Percentiles rank a stretch among this genome's conserved stretches.
Evolutionary conservation across 2,888 invertebrate species (phyloP).

Genomic region (Lampropteryx suffumata): DNA sequence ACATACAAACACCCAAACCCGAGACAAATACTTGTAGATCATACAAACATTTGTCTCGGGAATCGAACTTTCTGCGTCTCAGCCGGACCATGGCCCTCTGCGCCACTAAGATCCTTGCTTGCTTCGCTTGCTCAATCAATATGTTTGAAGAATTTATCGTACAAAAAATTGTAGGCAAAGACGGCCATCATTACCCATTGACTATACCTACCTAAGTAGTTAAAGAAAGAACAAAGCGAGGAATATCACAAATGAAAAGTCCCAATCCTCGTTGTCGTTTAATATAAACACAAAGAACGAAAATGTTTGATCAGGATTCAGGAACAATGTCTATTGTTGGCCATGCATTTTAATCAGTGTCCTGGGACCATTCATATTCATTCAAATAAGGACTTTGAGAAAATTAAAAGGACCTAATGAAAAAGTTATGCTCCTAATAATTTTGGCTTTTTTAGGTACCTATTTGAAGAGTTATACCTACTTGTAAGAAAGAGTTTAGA

Average conservation of each 20-base stretch:
- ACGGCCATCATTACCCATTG: too few species aligned
- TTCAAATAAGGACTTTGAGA: slow-evolving; percentile 34
- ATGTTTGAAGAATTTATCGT: too few species aligned
- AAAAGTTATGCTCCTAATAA: slow-evolving; percentile 14
- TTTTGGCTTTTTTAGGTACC: background rate
- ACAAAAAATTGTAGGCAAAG: too few species aligned
- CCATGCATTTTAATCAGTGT: slow-evolving; percentile 66
- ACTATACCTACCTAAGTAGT: slow-evolving; percentile 14
- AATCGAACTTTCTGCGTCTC: too few species aligned
- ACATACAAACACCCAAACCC: too few species aligned
- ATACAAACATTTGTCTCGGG: too few species aligned
- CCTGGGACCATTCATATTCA: slow-evolving; percentile 44
- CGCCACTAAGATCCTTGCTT: too few species aligned
- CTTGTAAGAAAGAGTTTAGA: background rate
- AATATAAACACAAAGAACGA: slow-evolving; percentile 63
- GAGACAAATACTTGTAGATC: too few species aligned
- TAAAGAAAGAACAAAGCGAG: slow-evolving; percentile 54
- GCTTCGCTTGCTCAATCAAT: too few species aligned
- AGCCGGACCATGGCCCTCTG: too few species aligned
- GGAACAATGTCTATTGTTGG: slow-evolving; percentile 61
- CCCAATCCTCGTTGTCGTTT: slow-evolving; percentile 55
- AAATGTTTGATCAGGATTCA: slow-evolving; percentile 59
- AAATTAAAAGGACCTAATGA: slow-evolving; percentile 35
- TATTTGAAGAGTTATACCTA: background rate
- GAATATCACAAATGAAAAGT: slow-evolving; percentile 53